Evolutionary conservation across 2,113 vertebrate genomes (phyloP).

Genomic region (Falcunculus frontatus): DNA sequence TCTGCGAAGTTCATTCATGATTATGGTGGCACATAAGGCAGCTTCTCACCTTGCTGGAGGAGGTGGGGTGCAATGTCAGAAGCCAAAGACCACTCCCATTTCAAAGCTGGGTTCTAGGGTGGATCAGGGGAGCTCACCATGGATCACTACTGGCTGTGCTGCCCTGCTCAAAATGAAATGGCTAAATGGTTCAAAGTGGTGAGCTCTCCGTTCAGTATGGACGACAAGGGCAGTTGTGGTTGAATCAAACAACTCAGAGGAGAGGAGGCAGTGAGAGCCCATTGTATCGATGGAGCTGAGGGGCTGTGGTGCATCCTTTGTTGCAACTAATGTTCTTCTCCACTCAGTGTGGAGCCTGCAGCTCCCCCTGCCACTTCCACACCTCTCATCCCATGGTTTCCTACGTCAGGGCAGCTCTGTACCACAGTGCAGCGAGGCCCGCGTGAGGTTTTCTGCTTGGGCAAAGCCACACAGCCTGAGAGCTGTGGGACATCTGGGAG

Average conservation of each 20-base stretch:
- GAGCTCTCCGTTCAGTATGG: fast-evolving
- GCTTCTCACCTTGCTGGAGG: background rate
- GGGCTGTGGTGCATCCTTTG: background rate
- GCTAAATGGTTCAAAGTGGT: background rate
- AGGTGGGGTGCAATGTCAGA: background rate
- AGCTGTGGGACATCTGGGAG: background rate
- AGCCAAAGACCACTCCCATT: background rate
- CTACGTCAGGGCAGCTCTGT: background rate
- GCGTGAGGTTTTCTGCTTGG: background rate
- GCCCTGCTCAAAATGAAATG: background rate
- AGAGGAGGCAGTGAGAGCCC: background rate
- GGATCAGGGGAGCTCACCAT: background rate
- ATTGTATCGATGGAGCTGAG: fast-evolving
- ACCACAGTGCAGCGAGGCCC: background rate
- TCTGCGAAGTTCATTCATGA: background rate
- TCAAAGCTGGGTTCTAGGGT: background rate
- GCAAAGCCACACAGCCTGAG: background rate
- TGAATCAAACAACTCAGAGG: background rate
- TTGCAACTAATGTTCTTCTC: background rate
- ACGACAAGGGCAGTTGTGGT: background rate
- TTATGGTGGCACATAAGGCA: background rate
- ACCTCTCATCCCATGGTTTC: background rate
- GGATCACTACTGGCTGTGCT: background rate
- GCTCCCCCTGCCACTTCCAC: background rate
- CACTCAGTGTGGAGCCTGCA: fast-evolving